These are phyloP conservation scores for Parnassius mnemosyne DNA, from an alignment of 2,888 invertebrate genomes.

Conservation along the genomic window DNA sequence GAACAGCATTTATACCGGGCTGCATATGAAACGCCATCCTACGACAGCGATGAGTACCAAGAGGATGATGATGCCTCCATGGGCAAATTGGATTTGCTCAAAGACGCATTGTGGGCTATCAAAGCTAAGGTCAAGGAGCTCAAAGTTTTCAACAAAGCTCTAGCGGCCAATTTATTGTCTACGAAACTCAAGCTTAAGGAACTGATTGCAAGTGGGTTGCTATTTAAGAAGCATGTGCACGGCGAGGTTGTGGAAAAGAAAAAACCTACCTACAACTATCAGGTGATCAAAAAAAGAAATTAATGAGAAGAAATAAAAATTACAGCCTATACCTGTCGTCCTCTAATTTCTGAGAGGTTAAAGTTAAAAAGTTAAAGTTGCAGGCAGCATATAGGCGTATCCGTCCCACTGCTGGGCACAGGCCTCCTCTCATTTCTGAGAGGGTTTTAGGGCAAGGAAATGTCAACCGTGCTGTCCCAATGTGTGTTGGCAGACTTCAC, in stretches of 20 bases:
- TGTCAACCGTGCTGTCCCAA: too few relatives aligned
- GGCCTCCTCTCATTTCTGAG: too few relatives aligned
- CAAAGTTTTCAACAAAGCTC: slow-evolving; percentile 64
- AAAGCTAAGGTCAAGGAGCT: slow-evolving; percentile 67
- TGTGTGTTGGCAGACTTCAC: too few relatives aligned
- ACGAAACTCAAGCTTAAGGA: slow-evolving; percentile 68
- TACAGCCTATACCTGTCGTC: too few relatives aligned
- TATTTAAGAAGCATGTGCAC: slow-evolving; percentile 50
- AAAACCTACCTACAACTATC: slow-evolving; percentile 53
- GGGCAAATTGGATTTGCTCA: slow-evolving; percentile 63
- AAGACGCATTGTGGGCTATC: slow-evolving; percentile 66
- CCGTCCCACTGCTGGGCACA: too few relatives aligned
- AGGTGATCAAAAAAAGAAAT: slow-evolving; percentile 36
- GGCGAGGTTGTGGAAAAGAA: slow-evolving; percentile 48
- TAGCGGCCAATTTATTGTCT: slow-evolving; percentile 60
- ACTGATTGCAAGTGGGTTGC: slow-evolving; percentile 46
- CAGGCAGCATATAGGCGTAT: too few relatives aligned
- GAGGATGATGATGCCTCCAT: slow-evolving; percentile 49
- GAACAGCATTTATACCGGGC: slow-evolving; percentile 64
- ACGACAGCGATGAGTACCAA: slow-evolving; percentile 54
- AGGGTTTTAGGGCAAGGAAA: too few relatives aligned
- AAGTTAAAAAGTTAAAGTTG: too few relatives aligned
- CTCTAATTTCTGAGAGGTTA: too few relatives aligned
- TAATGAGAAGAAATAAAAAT: too few relatives aligned
- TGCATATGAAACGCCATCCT: slow-evolving; percentile 63